These are phyloP conservation scores for Drosophila lutescens DNA, from an alignment of 2,888 invertebrate species.

Conservation along the genomic window DNA sequence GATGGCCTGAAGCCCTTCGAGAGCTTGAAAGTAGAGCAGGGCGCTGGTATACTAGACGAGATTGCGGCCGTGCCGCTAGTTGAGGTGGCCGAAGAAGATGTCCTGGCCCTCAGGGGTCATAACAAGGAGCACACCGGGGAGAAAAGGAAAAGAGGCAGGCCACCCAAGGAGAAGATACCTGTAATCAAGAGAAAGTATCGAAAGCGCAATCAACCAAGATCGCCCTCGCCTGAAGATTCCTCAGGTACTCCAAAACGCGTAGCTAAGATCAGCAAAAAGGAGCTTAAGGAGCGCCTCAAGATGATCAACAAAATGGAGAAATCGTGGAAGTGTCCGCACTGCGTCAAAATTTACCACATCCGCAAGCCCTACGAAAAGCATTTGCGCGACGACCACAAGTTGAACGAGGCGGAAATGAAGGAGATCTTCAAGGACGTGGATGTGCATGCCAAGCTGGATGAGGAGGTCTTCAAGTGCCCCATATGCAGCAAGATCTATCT, in stretches of 20 bases:
- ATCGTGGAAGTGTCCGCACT: constrained; percentile 80
- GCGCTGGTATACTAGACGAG: constrained; percentile 70
- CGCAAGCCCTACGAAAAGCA: constrained; percentile 83
- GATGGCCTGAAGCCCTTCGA: constrained; percentile 66
- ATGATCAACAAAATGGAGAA: constrained; percentile 79
- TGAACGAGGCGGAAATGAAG: constrained; percentile 71
- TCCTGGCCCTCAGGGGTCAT: constrained; percentile 61
- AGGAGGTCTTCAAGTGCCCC: constrained; percentile 79
- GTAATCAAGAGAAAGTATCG: constrained; percentile 64
- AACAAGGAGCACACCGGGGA: constrained; percentile 19
- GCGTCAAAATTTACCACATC: constrained; percentile 83
- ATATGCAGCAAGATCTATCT: constrained; percentile 82
- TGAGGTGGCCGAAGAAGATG: constrained; percentile 70
- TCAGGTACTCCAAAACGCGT: constrained; percentile 64
- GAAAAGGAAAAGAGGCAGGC: constrained; percentile 13
- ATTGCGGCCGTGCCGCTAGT: constrained; percentile 75
- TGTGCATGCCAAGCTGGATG: constrained; percentile 68
- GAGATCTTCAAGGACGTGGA: constrained; percentile 77
- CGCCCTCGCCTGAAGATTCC: constrained; percentile 27
- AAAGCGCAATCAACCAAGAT: constrained; percentile 50
- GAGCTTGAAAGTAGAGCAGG: constrained; percentile 66
- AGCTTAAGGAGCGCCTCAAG: constrained; percentile 78
- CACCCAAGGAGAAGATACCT: constrained; percentile 40
- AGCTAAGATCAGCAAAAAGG: constrained; percentile 73
- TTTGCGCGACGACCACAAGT: constrained; percentile 79